Evolutionary conservation across 2,888 invertebrate genomes (phyloP).

Genomic region (Rotaria socialis): DNA sequence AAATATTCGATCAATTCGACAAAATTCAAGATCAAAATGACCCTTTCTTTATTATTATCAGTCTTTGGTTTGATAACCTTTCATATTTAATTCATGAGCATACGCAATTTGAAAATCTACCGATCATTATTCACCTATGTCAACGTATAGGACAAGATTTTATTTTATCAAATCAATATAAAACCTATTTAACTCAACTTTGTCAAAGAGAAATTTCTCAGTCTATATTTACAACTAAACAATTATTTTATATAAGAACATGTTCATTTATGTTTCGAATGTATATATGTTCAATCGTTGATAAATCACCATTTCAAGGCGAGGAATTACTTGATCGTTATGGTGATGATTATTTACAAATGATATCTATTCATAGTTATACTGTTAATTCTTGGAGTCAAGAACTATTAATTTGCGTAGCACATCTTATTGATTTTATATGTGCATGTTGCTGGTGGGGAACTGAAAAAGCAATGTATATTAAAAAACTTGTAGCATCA

Average conservation of each 20-base stretch:
- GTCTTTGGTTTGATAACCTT: background rate
- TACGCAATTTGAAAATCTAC: background rate
- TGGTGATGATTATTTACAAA: constrained; percentile 19
- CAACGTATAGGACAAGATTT: background rate
- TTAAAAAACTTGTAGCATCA: background rate
- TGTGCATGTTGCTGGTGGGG: constrained; percentile 28
- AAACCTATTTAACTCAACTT: background rate
- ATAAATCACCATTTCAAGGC: background rate
- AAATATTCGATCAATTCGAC: background rate
- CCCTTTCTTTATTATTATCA: background rate
- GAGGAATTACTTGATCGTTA: background rate
- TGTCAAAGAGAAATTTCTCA: background rate
- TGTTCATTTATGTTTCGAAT: constrained; percentile 7
- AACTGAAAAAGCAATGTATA: background rate
- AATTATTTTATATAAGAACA: constrained; percentile 21
- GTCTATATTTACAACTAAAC: constrained; percentile 11
- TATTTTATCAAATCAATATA: background rate
- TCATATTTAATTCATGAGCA: constrained; percentile 15
- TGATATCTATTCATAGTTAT: background rate
- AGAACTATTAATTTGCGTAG: background rate
- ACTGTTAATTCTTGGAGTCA: background rate
- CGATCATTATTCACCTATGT: background rate
- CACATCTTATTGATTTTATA: constrained; percentile 9
- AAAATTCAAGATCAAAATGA: background rate
- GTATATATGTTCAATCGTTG: background rate